Percentiles rank a stretch among this genome's conserved stretches.
Conservation (phyloP, 35 echinoderm and acorn worm species). For the Apostichopus japonicus region DNA sequence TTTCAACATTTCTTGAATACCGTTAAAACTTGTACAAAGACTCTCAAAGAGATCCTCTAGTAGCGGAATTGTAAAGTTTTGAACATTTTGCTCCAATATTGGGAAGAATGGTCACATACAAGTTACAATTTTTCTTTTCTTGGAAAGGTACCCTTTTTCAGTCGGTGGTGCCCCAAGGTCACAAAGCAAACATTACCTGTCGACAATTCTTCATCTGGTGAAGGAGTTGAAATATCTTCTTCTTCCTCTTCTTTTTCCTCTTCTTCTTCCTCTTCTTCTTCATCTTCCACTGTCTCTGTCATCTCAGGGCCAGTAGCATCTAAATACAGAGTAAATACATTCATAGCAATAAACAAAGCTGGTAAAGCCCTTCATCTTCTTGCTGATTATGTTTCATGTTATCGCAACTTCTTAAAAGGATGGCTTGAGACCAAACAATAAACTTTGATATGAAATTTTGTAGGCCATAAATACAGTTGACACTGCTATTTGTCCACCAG, state of each 20-base stretch:
- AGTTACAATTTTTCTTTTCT: too few relatives aligned
- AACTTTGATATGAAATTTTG: background rate
- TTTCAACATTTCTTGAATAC: too few relatives aligned
- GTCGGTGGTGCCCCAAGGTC: background rate
- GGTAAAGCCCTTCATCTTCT: too few relatives aligned
- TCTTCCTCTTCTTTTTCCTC: too few relatives aligned
- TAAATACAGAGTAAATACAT: background rate
- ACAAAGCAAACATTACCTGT: background rate
- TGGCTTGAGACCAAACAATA: background rate
- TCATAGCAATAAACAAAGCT: background rate
- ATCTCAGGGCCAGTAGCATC: background rate
- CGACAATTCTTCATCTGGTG: slow-evolving; percentile 22
- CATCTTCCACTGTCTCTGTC: background rate
- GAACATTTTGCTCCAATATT: too few relatives aligned
- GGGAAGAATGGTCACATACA: too few relatives aligned
- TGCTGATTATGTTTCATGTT: background rate
- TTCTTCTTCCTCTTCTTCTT: background rate
- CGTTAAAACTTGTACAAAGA: too few relatives aligned
- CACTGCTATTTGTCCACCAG: too few relatives aligned
- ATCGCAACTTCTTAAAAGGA: background rate
- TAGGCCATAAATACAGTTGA: background rate
- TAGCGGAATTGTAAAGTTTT: too few relatives aligned
- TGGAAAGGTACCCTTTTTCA: too few relatives aligned
- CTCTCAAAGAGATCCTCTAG: too few relatives aligned
- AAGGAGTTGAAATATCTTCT: slow-evolving; percentile 16